Evolutionary conservation across 2,113 vertebrate species (phyloP), one percentile per base, ranked within the genome.

Genomic region (Rhinopomastus cyanomelas): DNA sequence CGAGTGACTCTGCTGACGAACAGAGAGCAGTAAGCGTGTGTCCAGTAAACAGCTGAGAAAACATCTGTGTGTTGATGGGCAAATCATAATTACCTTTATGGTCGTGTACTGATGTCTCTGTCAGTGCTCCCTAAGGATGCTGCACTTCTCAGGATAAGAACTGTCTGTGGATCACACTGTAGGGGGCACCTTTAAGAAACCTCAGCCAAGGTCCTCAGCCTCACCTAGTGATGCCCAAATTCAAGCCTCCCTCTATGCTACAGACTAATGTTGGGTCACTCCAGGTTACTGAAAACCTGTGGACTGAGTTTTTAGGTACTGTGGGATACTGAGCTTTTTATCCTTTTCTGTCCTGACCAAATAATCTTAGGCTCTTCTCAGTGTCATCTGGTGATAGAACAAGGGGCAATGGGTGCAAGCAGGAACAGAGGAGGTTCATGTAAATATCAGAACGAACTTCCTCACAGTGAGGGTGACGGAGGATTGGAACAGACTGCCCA

Each of bases 1-100:
- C 10, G 5, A n/a, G 42, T 12, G 19, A 11, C 61, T 60, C 23
- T 4, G 13, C 29, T 53, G 17, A 12, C 4, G 32, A 72, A 15
- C 0, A 1, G 25, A 20, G 42, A 57, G 17, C 61, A 27, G 27
- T 12, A 19, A 11, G 2, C 3, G 2, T 18, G n/a, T 23, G 52
- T 48, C 69, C 67, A 32, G 55, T 13, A 19, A 39, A 53, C 26
- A 5, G 3, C 74, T 48, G 53, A 51, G 9, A 8, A 71, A 71
- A 59, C 39, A 32, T 2, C 51, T 64, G 39, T 8, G 27, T 12
- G 32, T 37, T n/a, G 34, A 19, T 22, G 69, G 23, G 65, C n/a
- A 32, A 64, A 53, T 32, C 27, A 12, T 9, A 56, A 61, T 74
- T 37, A 27, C 27, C 59, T 9, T 22, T 20, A 21, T 2, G 9